A percentile compares a stretch with the other conserved stretches of the same genome.
Conservation (phyloP, 1,140 invertebrate species). For the Drosophila sucinea region DNA sequence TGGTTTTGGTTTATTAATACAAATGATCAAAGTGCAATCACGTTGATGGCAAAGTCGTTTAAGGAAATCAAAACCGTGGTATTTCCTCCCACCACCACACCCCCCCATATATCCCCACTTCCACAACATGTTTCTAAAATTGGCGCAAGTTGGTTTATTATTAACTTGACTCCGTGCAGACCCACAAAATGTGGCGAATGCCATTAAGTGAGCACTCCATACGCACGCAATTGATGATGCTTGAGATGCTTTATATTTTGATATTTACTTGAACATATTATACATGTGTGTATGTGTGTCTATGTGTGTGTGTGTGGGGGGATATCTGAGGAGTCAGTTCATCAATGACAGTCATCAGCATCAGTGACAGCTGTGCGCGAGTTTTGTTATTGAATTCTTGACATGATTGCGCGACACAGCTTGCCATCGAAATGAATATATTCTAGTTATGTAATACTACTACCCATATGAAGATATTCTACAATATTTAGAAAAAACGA, state of each 20-base stretch:
- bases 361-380: slow-evolving; percentile 70
- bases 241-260: slow-evolving; percentile 13
- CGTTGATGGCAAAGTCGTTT: background rate
- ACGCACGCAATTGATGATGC: slow-evolving; percentile 43
- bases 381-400: slow-evolving; percentile 80
- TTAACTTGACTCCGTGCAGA: slow-evolving; percentile 46
- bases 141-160: slow-evolving; percentile 56
- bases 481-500: slow-evolving; percentile 27
- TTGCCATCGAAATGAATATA: slow-evolving; percentile 64
- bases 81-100: no score
- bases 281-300: background rate
- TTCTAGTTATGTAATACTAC: slow-evolving; percentile 39
- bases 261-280: slow-evolving; percentile 11
- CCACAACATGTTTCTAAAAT: slow-evolving; percentile 30
- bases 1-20: slow-evolving; percentile 47
- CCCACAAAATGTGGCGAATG: slow-evolving; percentile 30
- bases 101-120: background rate
- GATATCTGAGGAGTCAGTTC: slow-evolving; percentile 60
- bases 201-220: slow-evolving; percentile 65
- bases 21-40: slow-evolving; percentile 43
- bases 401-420: slow-evolving; percentile 76
- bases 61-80: background rate
- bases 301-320: slow-evolving; percentile 42
- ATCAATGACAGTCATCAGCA: slow-evolving; percentile 60
- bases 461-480: slow-evolving; percentile 26